A percentile compares a stretch with the other conserved stretches of the same genome.
Evolutionary conservation across 1,140 invertebrate genomes (phyloP).

Genomic region (Camponotus floridanus): DNA sequence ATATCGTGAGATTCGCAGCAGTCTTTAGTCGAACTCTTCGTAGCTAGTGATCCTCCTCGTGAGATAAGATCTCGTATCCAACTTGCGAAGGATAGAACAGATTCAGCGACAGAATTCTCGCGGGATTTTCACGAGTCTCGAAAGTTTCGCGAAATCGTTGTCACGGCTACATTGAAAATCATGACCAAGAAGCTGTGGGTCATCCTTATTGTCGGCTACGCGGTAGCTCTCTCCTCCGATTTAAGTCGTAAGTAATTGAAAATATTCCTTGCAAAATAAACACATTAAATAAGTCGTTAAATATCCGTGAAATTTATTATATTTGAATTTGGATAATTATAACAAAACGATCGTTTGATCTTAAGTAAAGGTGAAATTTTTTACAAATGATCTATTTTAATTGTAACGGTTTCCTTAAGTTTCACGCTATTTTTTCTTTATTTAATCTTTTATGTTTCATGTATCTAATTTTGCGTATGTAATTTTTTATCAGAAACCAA

Average conservation of each 20-base stretch:
- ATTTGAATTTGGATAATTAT: background rate
- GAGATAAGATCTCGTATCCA: background rate
- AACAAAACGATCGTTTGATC: background rate
- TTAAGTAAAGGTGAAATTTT: too few relatives aligned
- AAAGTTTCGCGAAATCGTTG: background rate
- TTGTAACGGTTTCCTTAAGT: too few relatives aligned
- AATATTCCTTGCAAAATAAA: background rate
- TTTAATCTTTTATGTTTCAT: too few relatives aligned
- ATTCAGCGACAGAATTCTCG: background rate
- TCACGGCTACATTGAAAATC: background rate
- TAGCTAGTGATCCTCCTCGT: background rate
- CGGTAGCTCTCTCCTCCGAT: conserved; percentile 68
- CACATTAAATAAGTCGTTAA: background rate
- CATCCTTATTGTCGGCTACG: conserved; percentile 59
- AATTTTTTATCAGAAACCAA: too few relatives aligned
- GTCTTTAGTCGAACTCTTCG: conserved; percentile 36
- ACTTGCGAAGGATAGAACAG: background rate
- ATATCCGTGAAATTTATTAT: background rate
- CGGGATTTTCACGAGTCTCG: background rate
- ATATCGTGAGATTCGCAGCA: conserved; percentile 43
- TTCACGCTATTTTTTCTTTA: too few relatives aligned
- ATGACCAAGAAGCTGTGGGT: conserved; percentile 11
- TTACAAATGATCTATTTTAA: too few relatives aligned
- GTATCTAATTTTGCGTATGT: too few relatives aligned
- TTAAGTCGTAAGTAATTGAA: conserved; percentile 73